Base-by-base conservation (phyloP, 2,888 invertebrate species). In the Ormyrus pomaceus region DNA sequence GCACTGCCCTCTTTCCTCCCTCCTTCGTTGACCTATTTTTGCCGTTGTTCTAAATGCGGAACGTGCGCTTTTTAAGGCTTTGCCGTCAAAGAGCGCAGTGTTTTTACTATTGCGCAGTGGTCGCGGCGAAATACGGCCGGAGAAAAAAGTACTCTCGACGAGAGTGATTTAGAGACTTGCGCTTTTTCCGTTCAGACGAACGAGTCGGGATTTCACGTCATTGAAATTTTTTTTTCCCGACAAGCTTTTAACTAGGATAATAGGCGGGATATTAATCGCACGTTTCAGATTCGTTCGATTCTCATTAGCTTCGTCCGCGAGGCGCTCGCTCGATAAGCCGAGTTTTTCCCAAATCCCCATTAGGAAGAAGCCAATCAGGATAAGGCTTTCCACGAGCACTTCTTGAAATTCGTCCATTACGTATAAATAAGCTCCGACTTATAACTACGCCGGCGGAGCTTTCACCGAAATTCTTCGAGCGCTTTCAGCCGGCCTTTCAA, bases 391-490 rank as follows among this genome's bases (percentile, higher is more conserved):
- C 34, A 34, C 34, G 34, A 4, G 34, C 34, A 34, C 34, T 34
- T 34, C 34, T 34, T 34, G 34, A 34, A 34, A 34, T 34, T 34
- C 34, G 34, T 34, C 34, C 34, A 34, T 34, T 34, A 34, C 3
- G 34, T 34, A 34, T 34, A 34, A 34, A 4, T 34, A 34, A 34
- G 34, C 34, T 34, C 34, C 34, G 34, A 34, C 34, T 19, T 19
- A 19, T 34, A 34, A 34, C 34, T 4, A 34, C 34, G 34, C 0
- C 34, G 34, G 34, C 34, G 34, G 13, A 64, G 48, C 73, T 73
- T 73, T 73, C 64, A 59, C 50, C 59, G 45, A 70, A 62, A 72
- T 72, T 62, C 61, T 9, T 13, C 53, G 68, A 10, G 11, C 45
- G 13, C 19, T 56, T 61, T 61, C 50, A 61, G 8, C 10, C 19